Base-by-base conservation (phyloP, 2,888 invertebrate species). In the Rapana venosa region DNA sequence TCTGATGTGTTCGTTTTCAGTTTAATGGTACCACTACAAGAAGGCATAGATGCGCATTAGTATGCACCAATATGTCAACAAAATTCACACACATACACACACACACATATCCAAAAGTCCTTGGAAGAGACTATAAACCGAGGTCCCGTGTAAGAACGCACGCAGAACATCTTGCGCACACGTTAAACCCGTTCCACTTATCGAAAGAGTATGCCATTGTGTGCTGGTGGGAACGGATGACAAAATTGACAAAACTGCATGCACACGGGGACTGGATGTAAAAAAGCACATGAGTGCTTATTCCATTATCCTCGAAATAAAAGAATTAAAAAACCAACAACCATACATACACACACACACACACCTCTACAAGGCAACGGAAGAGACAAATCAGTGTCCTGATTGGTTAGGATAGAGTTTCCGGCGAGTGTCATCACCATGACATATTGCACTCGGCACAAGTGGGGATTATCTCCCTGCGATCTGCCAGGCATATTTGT, bases 331-430 rank as follows among this genome's bases (percentile, higher is more conserved):
- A 20, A 0, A 20, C 0, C 70, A 11, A 74, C 74, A 74, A 11
- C 1, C 74, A 74, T n/a, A 30, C 74, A 74, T 26, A 74, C 74
- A 74, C 74, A 30, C 74, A 74, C 74, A 74, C 26, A 74, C 35
- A 79, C 35, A 79, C 79, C 8, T 15, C 1, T 8, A 35, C 35
- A 17, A 79, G 17, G 35, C 35, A 77, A 35, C 15, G 79, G 26
- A 35, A 0, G 83, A 79, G 79, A 79, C 13, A 79, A 79, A 79
- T 35, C 15, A 26, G 22, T 26, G n/a, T 15, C 0, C 26, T 83
- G 35, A 83, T 83, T 83, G 83, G 56, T 83, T 47, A 47, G 83
- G n/a, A 83, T 35, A 83, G 47, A 47, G 11, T 83, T 83, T 83
- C 83, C 83, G 83, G 83, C 15, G n/a, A 47, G 32, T 13, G n/a